Evolutionary conservation across 2,797 vertebrate species (phyloP).

Genomic region (Brachyrhaphis roseni): DNA sequence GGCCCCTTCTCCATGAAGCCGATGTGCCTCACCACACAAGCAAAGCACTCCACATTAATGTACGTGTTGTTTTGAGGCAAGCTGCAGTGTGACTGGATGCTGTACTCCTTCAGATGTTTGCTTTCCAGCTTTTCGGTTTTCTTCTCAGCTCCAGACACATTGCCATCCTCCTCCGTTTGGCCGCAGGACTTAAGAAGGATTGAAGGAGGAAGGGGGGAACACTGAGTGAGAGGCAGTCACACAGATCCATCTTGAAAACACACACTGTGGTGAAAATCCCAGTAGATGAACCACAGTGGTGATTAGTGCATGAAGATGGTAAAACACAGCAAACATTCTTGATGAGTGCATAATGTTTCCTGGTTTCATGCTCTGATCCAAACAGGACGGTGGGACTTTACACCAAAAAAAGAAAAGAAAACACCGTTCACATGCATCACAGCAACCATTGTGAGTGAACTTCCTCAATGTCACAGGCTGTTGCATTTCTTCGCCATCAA

Average conservation of each 20-base stretch:
- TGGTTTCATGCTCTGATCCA: conserved; percentile 63
- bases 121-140: conserved; percentile 86
- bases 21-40: conserved; percentile 84
- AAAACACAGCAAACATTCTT: conserved; percentile 45
- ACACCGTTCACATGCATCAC: conserved; percentile 61
- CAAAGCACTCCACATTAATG: conserved; percentile 88
- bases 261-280: conserved; percentile 46
- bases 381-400: conserved; percentile 49
- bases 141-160: conserved; percentile 64
- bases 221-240: conserved; percentile 70
- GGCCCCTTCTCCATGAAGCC: conserved; percentile 73
- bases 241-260: conserved; percentile 62
- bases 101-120: conserved; percentile 89
- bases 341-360: conserved; percentile 45
- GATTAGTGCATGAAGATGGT: conserved; percentile 63
- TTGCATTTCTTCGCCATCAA: conserved; percentile 51
- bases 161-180: conserved; percentile 73
- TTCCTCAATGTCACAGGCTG: conserved; percentile 17
- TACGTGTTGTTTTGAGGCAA: conserved; percentile 91
- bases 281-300: conserved; percentile 41
- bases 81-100: conserved; percentile 88
- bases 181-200: conserved; percentile 82
- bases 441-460: conserved; percentile 22
- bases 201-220: conserved; percentile 73
- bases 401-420: conserved; percentile 22